Evolutionary conservation across 2,888 invertebrate species (phyloP), one percentile per base, ranked within the genome.

Genomic region (Hirtodrosophila trivittata): DNA sequence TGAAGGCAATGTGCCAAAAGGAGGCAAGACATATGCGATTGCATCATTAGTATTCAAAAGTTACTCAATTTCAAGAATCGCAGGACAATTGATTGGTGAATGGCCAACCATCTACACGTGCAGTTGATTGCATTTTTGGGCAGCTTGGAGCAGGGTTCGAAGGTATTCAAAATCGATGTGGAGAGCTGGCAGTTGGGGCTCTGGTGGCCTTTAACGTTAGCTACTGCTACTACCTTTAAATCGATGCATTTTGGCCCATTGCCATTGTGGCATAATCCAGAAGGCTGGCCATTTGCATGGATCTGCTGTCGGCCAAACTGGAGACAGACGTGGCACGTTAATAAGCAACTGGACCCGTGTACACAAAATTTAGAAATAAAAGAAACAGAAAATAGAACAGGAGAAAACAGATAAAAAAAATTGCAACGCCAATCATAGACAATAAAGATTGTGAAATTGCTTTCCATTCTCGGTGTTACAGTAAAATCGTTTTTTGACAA

Each of bases 361-460:
- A 7, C 28, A 10, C 2, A 43, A 5, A 13, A 30, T 21, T 32
- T 12, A 14, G 13, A 4, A 45, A 21, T 18, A 26, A 21, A 16
- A 30, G 7, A 13, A 8, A 46, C 10, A 41, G 7, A 46, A 26
- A 50, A 14, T 8, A n/a, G 6, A 25, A 35, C 9, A 1, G 10
- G 12, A 7, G 12, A 16, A 21, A 8, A 14, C 9, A 26, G 3
- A 21, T 9, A 26, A 41, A 14, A 12, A 9, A 49, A 42, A 32
- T 26, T 8, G 26, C 16, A 57, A 26, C 42, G 41, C 32, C 55
- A 62, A 57, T 62, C 62, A 63, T 46, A 26, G 65, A 60, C 66
- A 62, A 68, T 59, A 52, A 74, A 69, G 69, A 62, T 57, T 59
- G 56, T 35, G 43, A 47, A 57, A 69, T 63, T 66, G 56, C 49